These are phyloP conservation scores for Tenebrosternarchus preto DNA, from an alignment of 2,113 vertebrate genomes.

Conservation along the genomic window DNA sequence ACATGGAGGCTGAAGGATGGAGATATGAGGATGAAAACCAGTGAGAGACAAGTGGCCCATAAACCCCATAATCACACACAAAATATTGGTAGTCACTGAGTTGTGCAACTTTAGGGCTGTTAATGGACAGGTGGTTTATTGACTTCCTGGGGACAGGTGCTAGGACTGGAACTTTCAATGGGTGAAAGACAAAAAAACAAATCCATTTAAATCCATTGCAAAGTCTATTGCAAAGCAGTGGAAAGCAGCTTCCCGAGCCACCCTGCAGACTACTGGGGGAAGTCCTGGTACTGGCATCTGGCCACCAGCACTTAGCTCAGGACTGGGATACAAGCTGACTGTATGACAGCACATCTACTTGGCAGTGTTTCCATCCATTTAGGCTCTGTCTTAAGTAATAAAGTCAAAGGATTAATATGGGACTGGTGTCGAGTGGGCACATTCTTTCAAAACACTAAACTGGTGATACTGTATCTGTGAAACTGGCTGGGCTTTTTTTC, in stretches of 20 bases:
- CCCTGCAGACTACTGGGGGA: slow-evolving; percentile 4
- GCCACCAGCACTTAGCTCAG: slow-evolving; percentile 23
- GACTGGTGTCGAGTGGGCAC: slow-evolving; percentile 12
- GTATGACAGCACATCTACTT: slow-evolving; percentile 32
- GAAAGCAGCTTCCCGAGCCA: not conserved
- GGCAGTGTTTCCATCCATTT: slow-evolving; percentile 37
- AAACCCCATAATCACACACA: too few species aligned
- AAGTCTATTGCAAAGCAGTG: too few species aligned
- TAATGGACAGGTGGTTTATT: slow-evolving; percentile 34
- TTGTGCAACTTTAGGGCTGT: slow-evolving; percentile 11
- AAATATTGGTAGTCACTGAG: not conserved
- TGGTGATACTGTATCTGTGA: not conserved
- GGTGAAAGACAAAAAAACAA: not conserved
- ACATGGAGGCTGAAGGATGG: slow-evolving; percentile 7
- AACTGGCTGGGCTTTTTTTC: not conserved
- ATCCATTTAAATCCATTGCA: not conserved
- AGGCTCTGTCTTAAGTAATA: slow-evolving; percentile 18
- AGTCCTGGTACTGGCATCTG: not conserved
- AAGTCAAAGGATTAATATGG: not conserved
- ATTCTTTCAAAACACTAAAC: not conserved
- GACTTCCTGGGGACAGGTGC: not conserved
- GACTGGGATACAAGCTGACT: slow-evolving; percentile 21
- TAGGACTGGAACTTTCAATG: not conserved
- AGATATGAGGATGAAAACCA: slow-evolving; percentile 36
- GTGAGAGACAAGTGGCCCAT: not conserved